These are phyloP conservation scores for Neomorphus geoffroyi DNA, from an alignment of 2,797 vertebrate species.

Conservation along the genomic window DNA sequence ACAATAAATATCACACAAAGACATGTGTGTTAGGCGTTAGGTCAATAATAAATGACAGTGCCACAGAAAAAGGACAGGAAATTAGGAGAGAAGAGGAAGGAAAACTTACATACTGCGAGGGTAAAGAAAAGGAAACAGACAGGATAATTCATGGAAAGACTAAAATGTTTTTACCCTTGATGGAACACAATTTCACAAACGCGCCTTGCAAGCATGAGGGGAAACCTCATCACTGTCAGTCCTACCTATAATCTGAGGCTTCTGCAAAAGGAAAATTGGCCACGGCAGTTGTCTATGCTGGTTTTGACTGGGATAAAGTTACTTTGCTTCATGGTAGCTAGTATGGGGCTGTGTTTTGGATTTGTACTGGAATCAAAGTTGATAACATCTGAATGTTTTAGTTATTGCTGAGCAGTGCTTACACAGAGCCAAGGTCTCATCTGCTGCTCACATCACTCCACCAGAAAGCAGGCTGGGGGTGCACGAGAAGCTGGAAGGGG, in stretches of 20 bases:
- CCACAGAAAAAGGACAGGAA: constrained; percentile 20
- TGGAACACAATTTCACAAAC: background rate
- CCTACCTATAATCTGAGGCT: background rate
- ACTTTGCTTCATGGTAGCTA: no score
- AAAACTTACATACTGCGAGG: background rate
- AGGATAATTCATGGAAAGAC: constrained; percentile 23
- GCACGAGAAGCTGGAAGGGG: no score
- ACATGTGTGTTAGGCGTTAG: background rate
- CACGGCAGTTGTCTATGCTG: background rate
- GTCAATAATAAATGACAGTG: background rate
- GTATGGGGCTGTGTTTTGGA: no score
- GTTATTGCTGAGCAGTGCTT: no score
- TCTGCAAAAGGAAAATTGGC: background rate
- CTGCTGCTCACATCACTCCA: no score
- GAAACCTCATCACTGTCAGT: background rate
- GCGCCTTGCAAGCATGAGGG: background rate
- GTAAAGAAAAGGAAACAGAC: constrained; percentile 30
- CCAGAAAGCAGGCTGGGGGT: no score
- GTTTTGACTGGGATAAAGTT: no score
- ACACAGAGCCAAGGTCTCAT: no score
- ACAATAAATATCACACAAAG: background rate
- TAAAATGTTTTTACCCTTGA: background rate
- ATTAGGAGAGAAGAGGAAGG: background rate
- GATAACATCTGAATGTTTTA: no score
- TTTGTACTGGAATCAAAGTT: no score